These are phyloP conservation scores for Anorthoa munda DNA, from an alignment of 2,888 invertebrate species.

Conservation along the genomic window DNA sequence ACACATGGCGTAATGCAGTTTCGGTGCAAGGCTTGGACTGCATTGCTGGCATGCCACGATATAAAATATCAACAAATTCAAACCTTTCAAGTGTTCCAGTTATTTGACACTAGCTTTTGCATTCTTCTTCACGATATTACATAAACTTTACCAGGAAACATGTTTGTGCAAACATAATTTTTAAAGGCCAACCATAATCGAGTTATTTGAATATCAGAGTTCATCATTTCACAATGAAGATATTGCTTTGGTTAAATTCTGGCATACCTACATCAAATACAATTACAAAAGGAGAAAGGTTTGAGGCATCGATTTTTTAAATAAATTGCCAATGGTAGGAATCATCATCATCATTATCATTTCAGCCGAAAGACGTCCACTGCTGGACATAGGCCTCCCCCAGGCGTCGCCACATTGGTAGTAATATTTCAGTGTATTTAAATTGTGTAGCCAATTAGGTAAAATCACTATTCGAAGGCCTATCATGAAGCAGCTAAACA, in stretches of 20 bases:
- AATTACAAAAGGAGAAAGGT: constrained; percentile 28
- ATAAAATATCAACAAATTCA: constrained; percentile 59
- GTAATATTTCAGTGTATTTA: no score
- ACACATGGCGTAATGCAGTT: constrained; percentile 87
- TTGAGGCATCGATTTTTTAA: constrained; percentile 25
- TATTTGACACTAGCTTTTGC: constrained; percentile 56
- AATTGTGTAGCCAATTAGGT: no score
- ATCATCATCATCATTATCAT: no score
- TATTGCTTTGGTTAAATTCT: constrained; percentile 38
- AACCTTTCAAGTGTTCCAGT: constrained; percentile 69
- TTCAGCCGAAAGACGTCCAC: no score
- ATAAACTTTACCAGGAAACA: constrained; percentile 49
- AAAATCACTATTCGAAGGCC: no score
- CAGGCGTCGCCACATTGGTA: no score
- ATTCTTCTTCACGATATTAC: constrained; percentile 52
- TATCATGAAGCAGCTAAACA: background rate
- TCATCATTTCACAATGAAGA: constrained; percentile 44
- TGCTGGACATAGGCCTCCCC: no score
- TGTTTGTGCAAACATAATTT: constrained; percentile 45
- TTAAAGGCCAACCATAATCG: constrained; percentile 50
- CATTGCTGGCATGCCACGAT: constrained; percentile 72
- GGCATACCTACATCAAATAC: constrained; percentile 5
- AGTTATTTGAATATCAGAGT: constrained; percentile 43
- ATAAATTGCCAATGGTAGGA: background rate
- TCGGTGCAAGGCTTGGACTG: constrained; percentile 81